phyloP scores from a whole-genome alignment of 2,888 invertebrate species.

The Disparrhopalites patrizii region DNA sequence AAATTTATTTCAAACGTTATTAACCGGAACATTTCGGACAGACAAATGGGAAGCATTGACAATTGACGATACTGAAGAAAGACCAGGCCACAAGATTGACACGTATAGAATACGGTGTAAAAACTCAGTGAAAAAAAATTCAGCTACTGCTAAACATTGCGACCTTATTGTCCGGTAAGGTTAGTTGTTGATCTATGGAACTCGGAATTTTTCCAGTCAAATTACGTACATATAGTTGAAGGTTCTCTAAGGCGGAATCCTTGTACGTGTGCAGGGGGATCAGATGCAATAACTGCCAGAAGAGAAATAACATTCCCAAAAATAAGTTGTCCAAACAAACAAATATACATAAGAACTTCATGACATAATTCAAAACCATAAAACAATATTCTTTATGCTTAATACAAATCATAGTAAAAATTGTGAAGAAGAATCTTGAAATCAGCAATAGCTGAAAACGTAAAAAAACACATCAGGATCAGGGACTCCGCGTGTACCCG shows the following conservation, averaged over 20 bases:
- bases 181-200: conserved; percentile 31
- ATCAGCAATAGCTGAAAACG: too few species aligned
- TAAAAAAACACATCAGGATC: too few species aligned
- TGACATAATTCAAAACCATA: neutral
- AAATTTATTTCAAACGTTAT: too few species aligned
- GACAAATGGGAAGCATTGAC: neutral
- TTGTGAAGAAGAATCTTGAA: too few species aligned
- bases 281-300: conserved; percentile 47
- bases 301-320: conserved; percentile 11
- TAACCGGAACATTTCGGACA: too few species aligned
- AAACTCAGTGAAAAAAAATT: too few species aligned
- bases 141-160: too few species aligned
- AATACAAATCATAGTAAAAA: too few species aligned
- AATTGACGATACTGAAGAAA: neutral
- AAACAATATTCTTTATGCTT: too few species aligned
- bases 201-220: conserved; percentile 30
- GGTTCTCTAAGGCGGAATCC: conserved; percentile 45
- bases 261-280: conserved; percentile 48
- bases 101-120: too few species aligned
- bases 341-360: neutral
- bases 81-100: neutral
- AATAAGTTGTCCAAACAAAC: conserved; percentile 1
- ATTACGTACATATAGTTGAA: conserved; percentile 47
- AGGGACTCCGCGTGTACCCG: too few species aligned
- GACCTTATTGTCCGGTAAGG: conserved; percentile 42